phyloP scores from a whole-genome alignment of 2,113 vertebrate species.

The Columbina picui region DNA sequence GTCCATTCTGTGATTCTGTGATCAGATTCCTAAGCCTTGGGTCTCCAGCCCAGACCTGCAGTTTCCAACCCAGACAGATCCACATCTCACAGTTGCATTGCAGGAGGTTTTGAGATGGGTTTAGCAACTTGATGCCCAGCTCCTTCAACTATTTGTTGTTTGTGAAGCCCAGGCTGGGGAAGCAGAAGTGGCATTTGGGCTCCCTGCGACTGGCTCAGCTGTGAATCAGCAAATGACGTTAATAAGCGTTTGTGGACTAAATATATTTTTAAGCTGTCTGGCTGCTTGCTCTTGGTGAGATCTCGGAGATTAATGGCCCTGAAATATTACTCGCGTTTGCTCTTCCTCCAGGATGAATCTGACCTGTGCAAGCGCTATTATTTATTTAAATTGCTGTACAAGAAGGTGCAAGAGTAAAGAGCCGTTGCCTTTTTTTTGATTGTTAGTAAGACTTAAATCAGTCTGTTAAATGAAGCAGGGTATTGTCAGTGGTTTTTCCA shows the following conservation, averaged over 20 bases:
- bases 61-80: neutral
- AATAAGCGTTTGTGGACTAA: constrained; percentile 60
- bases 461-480: neutral
- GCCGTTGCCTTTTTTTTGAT: neutral
- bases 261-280: constrained; percentile 66
- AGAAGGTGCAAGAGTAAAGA: neutral
- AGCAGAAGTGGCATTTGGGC: constrained; percentile 36
- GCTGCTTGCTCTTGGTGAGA: constrained; percentile 35
- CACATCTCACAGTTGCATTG: neutral
- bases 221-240: constrained; percentile 60
- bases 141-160: neutral
- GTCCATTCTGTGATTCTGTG: too few species aligned
- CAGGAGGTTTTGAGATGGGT: neutral
- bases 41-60: neutral
- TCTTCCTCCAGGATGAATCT: neutral
- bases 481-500: neutral
- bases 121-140: neutral
- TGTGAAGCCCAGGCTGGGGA: neutral
- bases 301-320: constrained; percentile 46
- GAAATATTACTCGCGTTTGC: neutral
- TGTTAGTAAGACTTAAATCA: neutral
- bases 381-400: neutral
- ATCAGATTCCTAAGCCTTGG: too few species aligned
- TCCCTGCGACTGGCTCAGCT: neutral
- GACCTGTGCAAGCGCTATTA: neutral